Conservation (phyloP, 2,797 vertebrate genomes). For the Thalassophryne amazonica region DNA sequence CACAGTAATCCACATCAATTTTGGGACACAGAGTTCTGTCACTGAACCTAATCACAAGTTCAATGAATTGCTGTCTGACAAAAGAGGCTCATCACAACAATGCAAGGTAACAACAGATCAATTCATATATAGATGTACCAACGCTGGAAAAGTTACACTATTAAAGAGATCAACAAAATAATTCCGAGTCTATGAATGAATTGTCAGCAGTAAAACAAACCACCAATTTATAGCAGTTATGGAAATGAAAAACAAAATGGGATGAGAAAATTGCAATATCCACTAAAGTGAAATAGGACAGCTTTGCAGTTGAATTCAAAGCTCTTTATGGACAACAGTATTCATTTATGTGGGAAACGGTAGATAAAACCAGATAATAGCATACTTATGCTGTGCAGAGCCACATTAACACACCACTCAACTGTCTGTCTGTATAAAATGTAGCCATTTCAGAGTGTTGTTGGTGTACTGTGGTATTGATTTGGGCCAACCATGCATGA, state of each 20-base stretch:
- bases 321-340: conserved; percentile 31
- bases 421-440: conserved; percentile 64
- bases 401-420: conserved; percentile 55
- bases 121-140: neutral
- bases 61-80: neutral
- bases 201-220: neutral
- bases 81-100: neutral
- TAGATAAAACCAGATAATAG: conserved; percentile 60
- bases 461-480: conserved; percentile 73
- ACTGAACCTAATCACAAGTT: neutral
- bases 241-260: conserved; percentile 30
- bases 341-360: conserved; percentile 43
- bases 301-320: conserved; percentile 29
- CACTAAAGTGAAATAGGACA: conserved; percentile 36
- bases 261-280: conserved; percentile 5
- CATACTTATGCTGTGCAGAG: conserved; percentile 57
- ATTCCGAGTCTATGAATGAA: neutral
- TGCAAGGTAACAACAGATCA: neutral
- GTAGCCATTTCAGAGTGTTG: conserved; percentile 61
- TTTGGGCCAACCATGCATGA: conserved; percentile 70
- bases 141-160: neutral
- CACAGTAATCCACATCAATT: conserved; percentile 7
- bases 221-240: conserved; percentile 1
- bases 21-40: neutral
- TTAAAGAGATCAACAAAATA: conserved; percentile 1